Evolutionary conservation across 2,113 vertebrate species (phyloP), one percentile per base, ranked within the genome.

Genomic region (Halichoeres trimaculatus): DNA sequence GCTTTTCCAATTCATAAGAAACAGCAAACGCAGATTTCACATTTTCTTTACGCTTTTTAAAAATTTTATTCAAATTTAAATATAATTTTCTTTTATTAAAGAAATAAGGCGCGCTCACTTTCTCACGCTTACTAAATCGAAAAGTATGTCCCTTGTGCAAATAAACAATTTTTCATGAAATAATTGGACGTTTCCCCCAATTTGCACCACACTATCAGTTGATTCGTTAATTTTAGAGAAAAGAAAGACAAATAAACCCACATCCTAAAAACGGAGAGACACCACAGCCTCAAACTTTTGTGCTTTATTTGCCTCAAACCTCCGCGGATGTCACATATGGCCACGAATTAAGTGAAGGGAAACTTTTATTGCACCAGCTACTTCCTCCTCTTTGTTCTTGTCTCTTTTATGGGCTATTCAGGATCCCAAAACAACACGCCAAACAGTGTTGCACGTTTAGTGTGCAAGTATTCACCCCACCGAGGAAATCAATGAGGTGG

Each of bases 351-450:
- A 83, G 80, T 70, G 79, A 89, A 82, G 75, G 84, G 86, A 78
- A 87, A 84, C 84, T 89, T 93, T 93, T 93, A 92, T 92, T 88
- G 85, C 92, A 83, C 81, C 81, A 40, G 82, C 80, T 67, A 92
- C 90, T 91, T 93, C 90, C 92, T 89, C 34, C 85, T 89, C 92
- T 90, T 92, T 93, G 91, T 93, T 92, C 85, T 79, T 80, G 83
- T 89, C 89, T 90, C 81, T 92, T 93, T 93, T 90, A 91, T 92
- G 83, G 82, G 51, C 89, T 64, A 81, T 90, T 87, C 85, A 85
- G 78, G 78, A 59, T 70, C 73, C 81, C 70, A 81, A n/a, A 87
- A 91, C 85, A 91, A 83, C 80, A 90, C 70, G 83, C 48, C 83
- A 83, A 87, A 88, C 85, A 82, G 63, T 73, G 81, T 78, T 89